Percentiles rank a stretch among this genome's conserved stretches.
phyloP scores from a whole-genome alignment of 2,797 vertebrate genomes.

The Macropodus opercularis region DNA sequence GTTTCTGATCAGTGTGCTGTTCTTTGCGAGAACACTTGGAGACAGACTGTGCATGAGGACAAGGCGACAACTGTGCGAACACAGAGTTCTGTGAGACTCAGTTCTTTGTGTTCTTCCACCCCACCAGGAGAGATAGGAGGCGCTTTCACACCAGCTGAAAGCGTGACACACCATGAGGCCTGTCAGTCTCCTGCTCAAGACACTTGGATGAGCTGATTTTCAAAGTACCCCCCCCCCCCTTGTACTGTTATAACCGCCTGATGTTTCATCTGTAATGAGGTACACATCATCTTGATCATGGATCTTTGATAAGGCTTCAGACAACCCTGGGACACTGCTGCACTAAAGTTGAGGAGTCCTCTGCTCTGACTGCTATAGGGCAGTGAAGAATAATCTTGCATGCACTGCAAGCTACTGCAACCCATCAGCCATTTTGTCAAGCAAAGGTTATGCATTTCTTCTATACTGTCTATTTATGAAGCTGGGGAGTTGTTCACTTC shows the following conservation, averaged over 20 bases:
- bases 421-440: conserved; percentile 79
- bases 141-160: conserved; percentile 49
- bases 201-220: conserved; percentile 19
- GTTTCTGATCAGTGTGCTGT: conserved; percentile 4
- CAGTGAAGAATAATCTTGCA: conserved; percentile 42
- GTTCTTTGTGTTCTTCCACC: conserved; percentile 61
- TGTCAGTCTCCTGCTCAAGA: conserved; percentile 17
- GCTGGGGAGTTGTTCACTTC: background rate
- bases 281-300: background rate
- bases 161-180: conserved; percentile 52
- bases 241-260: background rate
- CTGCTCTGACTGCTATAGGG: conserved; percentile 19
- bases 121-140: conserved; percentile 29
- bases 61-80: conserved; percentile 42
- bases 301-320: conserved; percentile 21
- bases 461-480: background rate
- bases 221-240: conserved; percentile 4
- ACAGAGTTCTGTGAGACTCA: conserved; percentile 38
- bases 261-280: conserved; percentile 5
- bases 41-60: conserved; percentile 40
- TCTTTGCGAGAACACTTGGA: conserved; percentile 31
- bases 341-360: conserved; percentile 43
- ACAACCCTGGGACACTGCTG: conserved; percentile 22
- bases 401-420: conserved; percentile 35
- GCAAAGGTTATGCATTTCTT: conserved; percentile 25